phyloP scores from a whole-genome alignment of 2,797 vertebrate species.

The Hippopotamyrus pictus region DNA sequence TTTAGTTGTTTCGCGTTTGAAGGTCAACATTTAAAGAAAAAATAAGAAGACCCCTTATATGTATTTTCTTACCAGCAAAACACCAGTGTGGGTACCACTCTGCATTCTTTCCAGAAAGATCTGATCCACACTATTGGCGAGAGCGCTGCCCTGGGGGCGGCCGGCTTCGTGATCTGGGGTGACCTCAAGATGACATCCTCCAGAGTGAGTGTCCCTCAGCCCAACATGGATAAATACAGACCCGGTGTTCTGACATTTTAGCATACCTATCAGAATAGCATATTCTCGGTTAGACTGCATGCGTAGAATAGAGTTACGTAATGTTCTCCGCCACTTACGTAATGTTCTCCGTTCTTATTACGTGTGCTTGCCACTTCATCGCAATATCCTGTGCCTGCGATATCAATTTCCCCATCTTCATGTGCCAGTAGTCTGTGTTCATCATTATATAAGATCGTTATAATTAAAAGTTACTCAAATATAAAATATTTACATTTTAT shows the following conservation, averaged over 20 bases:
- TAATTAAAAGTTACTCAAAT: background rate
- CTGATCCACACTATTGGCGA: constrained; percentile 69
- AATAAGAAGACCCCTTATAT: background rate
- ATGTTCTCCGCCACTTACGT: too few relatives aligned
- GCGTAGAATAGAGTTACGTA: background rate
- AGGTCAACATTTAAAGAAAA: background rate
- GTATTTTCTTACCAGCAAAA: background rate
- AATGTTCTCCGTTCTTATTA: background rate
- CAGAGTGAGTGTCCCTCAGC: constrained; percentile 49
- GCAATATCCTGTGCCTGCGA: background rate
- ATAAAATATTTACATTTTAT: background rate
- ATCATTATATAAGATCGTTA: background rate
- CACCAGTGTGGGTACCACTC: background rate
- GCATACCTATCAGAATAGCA: background rate
- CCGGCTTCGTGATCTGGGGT: constrained; percentile 69
- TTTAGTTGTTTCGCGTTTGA: background rate
- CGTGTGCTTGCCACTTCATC: background rate
- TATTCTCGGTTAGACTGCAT: background rate
- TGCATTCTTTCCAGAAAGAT: constrained; percentile 54
- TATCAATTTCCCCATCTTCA: background rate
- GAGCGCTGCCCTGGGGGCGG: constrained; percentile 69
- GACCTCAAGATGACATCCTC: constrained; percentile 71
- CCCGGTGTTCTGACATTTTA: background rate
- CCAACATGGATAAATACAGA: background rate
- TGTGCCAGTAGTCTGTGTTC: background rate